Evolutionary conservation across 2,113 vertebrate genomes (phyloP), one percentile per base, ranked within the genome.

Genomic region (Pangasianodon gigas): DNA sequence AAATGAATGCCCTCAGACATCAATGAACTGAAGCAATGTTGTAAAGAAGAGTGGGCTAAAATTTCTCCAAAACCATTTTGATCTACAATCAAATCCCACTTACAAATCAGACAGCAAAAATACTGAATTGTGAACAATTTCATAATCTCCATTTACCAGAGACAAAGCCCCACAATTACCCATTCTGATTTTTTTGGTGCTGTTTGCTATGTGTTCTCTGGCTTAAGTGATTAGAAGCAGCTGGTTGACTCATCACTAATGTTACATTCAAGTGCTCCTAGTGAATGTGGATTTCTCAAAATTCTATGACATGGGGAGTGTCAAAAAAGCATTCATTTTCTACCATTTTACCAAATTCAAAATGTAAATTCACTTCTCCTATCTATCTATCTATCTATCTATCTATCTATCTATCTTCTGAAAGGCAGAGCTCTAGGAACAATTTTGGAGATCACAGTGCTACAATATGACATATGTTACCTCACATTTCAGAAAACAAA

Each of bases 21-120:
- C 18, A 58, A 6, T 21, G 18, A 58, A 21, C 54, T 56, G 56
- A 21, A 58, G 19, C 93, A 82, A 95, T 90, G 11, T 3, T 58
- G 18, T 21, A 58, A 19, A 58, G 56, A 21, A 58, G 56, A 58
- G 54, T 52, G 51, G 54, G 13, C 3, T 3, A 56, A 58, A 58
- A 58, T 19, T 19, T 58, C 3, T 19, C 3, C 56, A 58, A 58
- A 19, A 21, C 4, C 3, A 58, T 58, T 58, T 58, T 58, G 4
- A 58, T 62, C 7, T 19, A 60, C 19, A 62, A 26, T 62, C 24
- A 62, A 62, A 29, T 62, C 60, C 8, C 24, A 62, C 60, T 62
- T 62, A 62, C 60, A 62, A 26, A 62, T 26, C 60, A 62, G 21
- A 62, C 24, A 62, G 60, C 7, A 8, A 26, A 62, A 62, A 26